Conservation (phyloP, 2,113 vertebrate species). For the Anarhynchus alexandrinus region DNA sequence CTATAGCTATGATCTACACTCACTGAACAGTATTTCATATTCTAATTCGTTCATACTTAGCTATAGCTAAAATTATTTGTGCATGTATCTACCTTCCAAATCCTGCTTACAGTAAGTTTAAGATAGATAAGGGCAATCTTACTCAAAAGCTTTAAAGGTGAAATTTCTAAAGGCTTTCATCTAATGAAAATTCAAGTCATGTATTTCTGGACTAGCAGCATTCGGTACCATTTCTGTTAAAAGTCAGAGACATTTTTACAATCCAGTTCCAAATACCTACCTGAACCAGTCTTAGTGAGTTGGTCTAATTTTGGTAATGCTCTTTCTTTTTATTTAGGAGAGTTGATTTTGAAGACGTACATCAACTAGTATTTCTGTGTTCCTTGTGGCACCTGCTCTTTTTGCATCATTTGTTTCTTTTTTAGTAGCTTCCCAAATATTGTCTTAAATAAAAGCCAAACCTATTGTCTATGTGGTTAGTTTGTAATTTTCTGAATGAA, state of each 20-base stretch:
- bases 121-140: background rate
- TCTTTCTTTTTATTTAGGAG: background rate
- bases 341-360: background rate
- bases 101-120: background rate
- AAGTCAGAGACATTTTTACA: background rate
- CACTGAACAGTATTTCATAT: background rate
- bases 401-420: background rate
- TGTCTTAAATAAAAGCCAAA: background rate
- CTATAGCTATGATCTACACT: background rate
- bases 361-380: background rate
- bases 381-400: background rate
- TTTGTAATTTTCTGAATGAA: background rate
- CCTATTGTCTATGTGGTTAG: background rate
- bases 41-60: background rate
- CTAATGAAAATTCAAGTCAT: background rate
- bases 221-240: background rate
- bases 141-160: background rate
- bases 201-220: background rate
- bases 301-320: background rate
- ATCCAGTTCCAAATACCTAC: background rate
- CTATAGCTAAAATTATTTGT: background rate
- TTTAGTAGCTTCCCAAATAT: background rate
- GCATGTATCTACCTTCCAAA: background rate
- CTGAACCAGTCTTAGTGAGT: background rate
- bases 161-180: background rate